Base-by-base conservation (phyloP, 2,797 vertebrate species). In the Phyllotis vaccarum region DNA sequence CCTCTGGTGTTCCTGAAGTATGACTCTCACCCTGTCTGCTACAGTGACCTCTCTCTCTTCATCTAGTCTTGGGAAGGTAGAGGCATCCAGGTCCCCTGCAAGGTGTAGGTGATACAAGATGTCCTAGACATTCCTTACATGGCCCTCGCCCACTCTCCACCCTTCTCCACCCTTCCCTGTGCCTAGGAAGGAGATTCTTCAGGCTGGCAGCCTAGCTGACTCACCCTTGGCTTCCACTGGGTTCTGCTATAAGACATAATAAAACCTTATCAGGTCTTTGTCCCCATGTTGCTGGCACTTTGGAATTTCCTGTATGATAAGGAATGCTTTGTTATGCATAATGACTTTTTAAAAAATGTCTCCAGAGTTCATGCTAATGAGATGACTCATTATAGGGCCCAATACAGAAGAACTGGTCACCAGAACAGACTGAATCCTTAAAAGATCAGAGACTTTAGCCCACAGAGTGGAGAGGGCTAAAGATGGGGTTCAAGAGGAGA, bases 251-350 rank as follows among this genome's bases (percentile, higher is more conserved):
- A 24, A 13, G 31, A 21, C 19, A 49, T 64, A 78, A 95, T 91
- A 93, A 94, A 95, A 68, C n/a, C 43, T 46, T 68, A 89, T 54
- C 72, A 27, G 11, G 46, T 64, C 78, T 78, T 78, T 95, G 81
- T 89, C 37, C 17, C 56, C 17, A 0, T 19, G 40, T n/a, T 76
- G 31, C 85, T 74, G 68, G 86, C 68, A 81, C 66, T 75, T 86
- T 22, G 43, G 75, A 43, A 70, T 83, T 92, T 94, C 95, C 93
- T 40, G n/a, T 31, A 46, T 43, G 72, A 91, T 68, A 90, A 92
- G 72, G 43, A 79, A 72, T 93, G 90, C 62, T 87, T 92, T 83
- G 43, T 93, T 90, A 78, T 82, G 76, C 43, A 88, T 62, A 68
- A 80, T 12, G 19, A 64, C 31, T 37, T 74, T 24, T 70, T 5